phyloP scores from a whole-genome alignment of 1,140 invertebrate genomes.

The Heliothis subflexa region DNA sequence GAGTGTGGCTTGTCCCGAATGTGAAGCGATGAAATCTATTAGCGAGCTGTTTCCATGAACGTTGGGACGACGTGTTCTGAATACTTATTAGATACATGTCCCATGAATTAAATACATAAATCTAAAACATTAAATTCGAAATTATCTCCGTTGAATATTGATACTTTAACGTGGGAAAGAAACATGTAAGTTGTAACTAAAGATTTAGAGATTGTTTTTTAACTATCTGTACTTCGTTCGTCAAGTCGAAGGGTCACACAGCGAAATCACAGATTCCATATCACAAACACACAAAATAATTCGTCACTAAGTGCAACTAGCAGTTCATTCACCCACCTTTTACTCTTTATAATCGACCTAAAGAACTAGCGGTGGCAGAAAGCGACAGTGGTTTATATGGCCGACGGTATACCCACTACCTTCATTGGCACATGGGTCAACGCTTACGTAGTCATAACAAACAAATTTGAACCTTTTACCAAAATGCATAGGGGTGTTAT shows the following conservation, averaged over 20 bases:
- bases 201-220: not conserved
- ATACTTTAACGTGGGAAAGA: not conserved
- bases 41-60: slow-evolving; percentile 57
- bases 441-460: slow-evolving; percentile 48
- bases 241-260: slow-evolving; percentile 1
- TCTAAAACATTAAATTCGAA: slow-evolving; percentile 34
- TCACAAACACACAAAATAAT: slow-evolving; percentile 62
- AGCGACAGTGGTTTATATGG: slow-evolving; percentile 84
- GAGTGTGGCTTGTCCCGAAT: slow-evolving; percentile 60
- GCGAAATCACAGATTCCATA: slow-evolving; percentile 42
- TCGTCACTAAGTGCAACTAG: slow-evolving; percentile 59
- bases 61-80: slow-evolving; percentile 54
- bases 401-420: slow-evolving; percentile 79
- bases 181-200: not conserved
- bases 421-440: slow-evolving; percentile 65
- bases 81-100: slow-evolving; percentile 44
- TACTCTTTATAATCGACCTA: slow-evolving; percentile 78
- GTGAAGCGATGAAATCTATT: slow-evolving; percentile 59
- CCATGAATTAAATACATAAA: slow-evolving; percentile 25
- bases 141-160: slow-evolving; percentile 21
- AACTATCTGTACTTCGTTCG: not conserved
- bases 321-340: slow-evolving; percentile 81
- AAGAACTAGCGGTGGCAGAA: slow-evolving; percentile 81
- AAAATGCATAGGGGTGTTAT: slow-evolving; percentile 55
- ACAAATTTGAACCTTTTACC: slow-evolving; percentile 67